Percentiles rank a stretch among this genome's conserved stretches.
phyloP scores from a whole-genome alignment of 1,140 invertebrate genomes.

The Drosophila asahinai region DNA sequence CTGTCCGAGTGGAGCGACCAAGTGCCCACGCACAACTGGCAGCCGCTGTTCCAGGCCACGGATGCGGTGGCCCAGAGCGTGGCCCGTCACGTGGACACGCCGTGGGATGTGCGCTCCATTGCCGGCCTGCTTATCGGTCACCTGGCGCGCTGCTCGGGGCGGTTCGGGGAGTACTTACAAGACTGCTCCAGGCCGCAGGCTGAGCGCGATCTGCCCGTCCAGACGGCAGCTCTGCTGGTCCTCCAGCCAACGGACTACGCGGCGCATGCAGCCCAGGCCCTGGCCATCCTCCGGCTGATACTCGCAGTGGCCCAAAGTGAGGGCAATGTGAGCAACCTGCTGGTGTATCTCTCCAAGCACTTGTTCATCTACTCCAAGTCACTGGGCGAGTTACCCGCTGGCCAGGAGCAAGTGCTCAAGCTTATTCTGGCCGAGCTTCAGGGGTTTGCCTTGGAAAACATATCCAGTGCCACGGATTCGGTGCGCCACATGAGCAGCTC shows the following conservation, averaged over 20 bases:
- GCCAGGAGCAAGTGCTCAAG: background rate
- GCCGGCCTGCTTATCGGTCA: conserved; percentile 59
- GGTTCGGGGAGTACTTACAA: conserved; percentile 20
- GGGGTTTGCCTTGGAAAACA: conserved; percentile 86
- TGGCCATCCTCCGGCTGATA: conserved; percentile 35
- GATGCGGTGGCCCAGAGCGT: conserved; percentile 31
- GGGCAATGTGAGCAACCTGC: conserved; percentile 41
- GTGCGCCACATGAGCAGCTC: conserved; percentile 86
- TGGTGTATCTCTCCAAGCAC: conserved; percentile 64
- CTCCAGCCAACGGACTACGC: conserved; percentile 27
- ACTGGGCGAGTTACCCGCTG: background rate
- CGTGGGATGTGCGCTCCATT: conserved; percentile 71
- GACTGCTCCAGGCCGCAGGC: conserved; percentile 4
- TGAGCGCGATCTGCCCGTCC: conserved; percentile 48
- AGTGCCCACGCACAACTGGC: background rate
- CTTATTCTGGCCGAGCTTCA: conserved; percentile 39
- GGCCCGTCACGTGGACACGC: conserved; percentile 51
- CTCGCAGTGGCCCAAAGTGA: conserved; percentile 9
- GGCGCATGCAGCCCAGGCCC: background rate
- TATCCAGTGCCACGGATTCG: conserved; percentile 84
- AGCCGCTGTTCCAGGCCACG: background rate
- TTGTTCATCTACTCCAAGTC: conserved; percentile 58
- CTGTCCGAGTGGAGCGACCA: conserved; percentile 40
- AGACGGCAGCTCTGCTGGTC: conserved; percentile 49
- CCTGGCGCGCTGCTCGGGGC: conserved; percentile 29